A percentile compares a stretch with the other conserved stretches of the same genome.
These are phyloP conservation scores for Metallyticus violacea DNA, from an alignment of 2,888 invertebrate genomes.

Conservation along the genomic window DNA sequence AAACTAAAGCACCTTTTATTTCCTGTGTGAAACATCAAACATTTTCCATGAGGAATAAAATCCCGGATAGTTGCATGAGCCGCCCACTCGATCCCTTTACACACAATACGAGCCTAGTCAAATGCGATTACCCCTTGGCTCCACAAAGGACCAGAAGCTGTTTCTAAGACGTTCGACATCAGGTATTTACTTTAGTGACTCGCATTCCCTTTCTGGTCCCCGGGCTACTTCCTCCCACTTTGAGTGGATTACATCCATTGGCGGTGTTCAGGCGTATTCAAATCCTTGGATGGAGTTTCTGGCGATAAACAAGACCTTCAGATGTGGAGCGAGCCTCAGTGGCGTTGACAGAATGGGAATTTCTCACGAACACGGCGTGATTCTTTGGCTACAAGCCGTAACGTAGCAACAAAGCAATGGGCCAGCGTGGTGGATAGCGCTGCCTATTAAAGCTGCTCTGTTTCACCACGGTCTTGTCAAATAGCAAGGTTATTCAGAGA, in stretches of 20 bases:
- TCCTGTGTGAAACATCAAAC: too few species aligned
- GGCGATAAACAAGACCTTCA: neutral
- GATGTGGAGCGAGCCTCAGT: neutral
- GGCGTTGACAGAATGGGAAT: too few species aligned
- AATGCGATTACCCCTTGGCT: neutral
- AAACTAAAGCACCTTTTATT: too few species aligned
- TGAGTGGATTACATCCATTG: constrained; percentile 3
- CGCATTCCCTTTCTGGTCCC: neutral
- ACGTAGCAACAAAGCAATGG: too few species aligned
- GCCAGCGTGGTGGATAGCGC: too few species aligned
- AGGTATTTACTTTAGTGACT: neutral
- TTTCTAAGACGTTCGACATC: neutral
- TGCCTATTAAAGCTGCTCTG: too few species aligned
- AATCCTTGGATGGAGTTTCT: neutral
- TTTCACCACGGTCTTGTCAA: too few species aligned
- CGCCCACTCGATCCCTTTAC: neutral
- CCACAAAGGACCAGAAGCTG: neutral
- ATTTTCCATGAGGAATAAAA: neutral
- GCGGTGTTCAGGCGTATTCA: neutral
- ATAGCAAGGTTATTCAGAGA: too few species aligned
- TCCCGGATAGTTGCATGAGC: neutral
- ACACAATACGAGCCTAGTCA: too few species aligned
- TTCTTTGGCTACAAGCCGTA: neutral
- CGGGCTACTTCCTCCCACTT: neutral
- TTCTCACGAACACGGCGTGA: neutral